Conservation (phyloP, 2,797 vertebrate species). For the Brachyalestes nurse region DNA sequence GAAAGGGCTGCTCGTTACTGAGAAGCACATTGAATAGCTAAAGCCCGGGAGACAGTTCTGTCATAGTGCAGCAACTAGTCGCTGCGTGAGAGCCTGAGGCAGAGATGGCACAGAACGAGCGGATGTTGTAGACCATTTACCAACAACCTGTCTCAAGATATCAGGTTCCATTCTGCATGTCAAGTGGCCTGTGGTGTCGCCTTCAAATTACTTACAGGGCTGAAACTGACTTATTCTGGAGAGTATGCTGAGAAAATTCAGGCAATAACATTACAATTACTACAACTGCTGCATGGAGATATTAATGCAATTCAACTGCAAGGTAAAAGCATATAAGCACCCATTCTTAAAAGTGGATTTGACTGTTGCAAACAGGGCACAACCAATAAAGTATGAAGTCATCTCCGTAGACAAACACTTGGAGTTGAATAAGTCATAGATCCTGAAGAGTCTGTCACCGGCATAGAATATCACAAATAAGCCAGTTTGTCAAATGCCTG, state of each 20-base stretch:
- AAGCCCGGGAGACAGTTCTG: conserved; percentile 22
- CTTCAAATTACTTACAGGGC: not conserved
- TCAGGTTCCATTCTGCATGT: not conserved
- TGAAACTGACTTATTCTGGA: not conserved
- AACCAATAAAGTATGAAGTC: too few relatives aligned
- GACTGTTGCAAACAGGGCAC: not conserved
- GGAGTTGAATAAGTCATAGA: not conserved
- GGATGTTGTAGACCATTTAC: conserved; percentile 12
- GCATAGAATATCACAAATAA: too few relatives aligned
- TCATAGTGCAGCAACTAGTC: conserved; percentile 10
- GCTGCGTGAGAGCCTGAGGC: not conserved
- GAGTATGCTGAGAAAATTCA: not conserved
- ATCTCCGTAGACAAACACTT: not conserved
- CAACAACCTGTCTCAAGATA: conserved; percentile 12
- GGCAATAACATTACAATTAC: not conserved
- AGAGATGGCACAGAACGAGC: not conserved
- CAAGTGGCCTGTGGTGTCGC: not conserved
- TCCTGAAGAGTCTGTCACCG: not conserved
- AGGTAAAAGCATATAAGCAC: not conserved
- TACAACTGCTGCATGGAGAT: not conserved
- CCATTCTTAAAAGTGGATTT: not conserved
- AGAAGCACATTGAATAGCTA: conserved; percentile 20
- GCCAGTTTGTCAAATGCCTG: not conserved
- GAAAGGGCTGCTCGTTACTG: conserved; percentile 21
- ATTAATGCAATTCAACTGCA: not conserved